Evolutionary conservation across 2,797 vertebrate species (phyloP).

Genomic region (Hirundo rustica): DNA sequence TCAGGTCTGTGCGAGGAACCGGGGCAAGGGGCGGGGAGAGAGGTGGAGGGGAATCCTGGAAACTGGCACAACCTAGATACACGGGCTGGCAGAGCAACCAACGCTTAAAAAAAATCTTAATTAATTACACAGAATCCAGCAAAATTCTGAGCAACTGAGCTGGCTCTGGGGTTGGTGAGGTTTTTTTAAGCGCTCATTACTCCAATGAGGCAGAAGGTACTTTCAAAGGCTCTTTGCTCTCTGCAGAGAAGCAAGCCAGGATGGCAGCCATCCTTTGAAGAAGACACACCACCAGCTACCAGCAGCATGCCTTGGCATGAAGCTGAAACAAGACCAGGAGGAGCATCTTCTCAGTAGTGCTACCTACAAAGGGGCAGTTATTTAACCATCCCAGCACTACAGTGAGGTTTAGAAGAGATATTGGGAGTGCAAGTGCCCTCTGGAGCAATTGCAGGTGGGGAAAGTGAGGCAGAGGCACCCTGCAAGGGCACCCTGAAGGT

Average conservation of each 20-base stretch:
- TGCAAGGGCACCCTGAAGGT: neutral
- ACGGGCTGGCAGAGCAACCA: constrained; percentile 20
- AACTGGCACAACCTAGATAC: constrained; percentile 56
- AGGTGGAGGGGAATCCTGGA: constrained; percentile 60
- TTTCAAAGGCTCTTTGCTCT: constrained; percentile 38
- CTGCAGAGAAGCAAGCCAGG: neutral
- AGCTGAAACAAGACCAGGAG: neutral
- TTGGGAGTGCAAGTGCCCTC: neutral
- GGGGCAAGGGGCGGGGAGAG: constrained; percentile 57
- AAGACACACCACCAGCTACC: neutral
- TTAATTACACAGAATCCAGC: constrained; percentile 47
- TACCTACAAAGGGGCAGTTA: neutral
- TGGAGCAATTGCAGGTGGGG: neutral
- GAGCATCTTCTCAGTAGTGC: neutral
- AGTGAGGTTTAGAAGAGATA: neutral
- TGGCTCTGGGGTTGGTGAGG: neutral
- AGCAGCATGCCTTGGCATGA: neutral
- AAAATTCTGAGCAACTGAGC: constrained; percentile 13
- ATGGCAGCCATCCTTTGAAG: constrained; percentile 21
- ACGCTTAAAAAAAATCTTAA: constrained; percentile 11
- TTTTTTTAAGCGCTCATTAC: neutral
- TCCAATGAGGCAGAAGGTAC: neutral
- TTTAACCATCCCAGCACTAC: neutral
- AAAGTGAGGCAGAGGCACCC: neutral
- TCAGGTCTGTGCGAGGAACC: constrained; percentile 21